Base-by-base conservation (phyloP, 2,888 invertebrate genomes). In the Acanthopleura granulata region DNA sequence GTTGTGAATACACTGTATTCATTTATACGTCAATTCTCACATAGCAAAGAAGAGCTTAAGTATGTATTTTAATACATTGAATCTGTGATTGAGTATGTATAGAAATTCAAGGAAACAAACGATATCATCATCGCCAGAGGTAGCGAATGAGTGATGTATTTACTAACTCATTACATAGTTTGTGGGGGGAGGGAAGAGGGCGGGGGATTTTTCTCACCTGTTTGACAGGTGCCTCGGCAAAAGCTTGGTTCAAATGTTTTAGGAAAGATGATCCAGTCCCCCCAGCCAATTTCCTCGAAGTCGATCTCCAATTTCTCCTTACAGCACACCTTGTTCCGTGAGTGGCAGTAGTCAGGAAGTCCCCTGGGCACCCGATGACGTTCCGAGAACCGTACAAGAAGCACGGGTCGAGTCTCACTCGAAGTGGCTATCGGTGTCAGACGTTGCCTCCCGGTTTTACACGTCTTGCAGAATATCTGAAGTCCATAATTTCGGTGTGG, bases 281-380 rank as follows among this genome's bases (percentile, higher is more conserved):
- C 88, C 91, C 91, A 91, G 12, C 91, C 91, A 73, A 91, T 89
- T 74, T 92, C 90, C 15, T 87, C 86, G 78, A 91, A 91, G 78
- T 91, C 87, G 57, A 91, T 87, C 18, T 86, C 80, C 72, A 91
- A 80, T 66, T 88, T 89, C 74, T 85, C 85, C 76, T 84, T 84
- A 62, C 86, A 82, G 79, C 91, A 91, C 74, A 83, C 29, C 16
- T 18, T 27, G 16, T 27, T 66, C 22, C 25, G 18, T 25, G 15
- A 15, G 25, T 66, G 66, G 66, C 66, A 66, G 16, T 16, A 16
- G 6, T 27, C 25, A 6, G 16, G 15, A 6, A 27, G 22, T 22
- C 66, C 29, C 16, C 66, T 22, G 3, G 66, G 66, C 66, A 27
- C 29, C 3, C 66, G 22, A 27, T 15, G 29, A 6, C 25, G 22